phyloP scores from a whole-genome alignment of 2,113 vertebrate species.

The Coracopsis vasa region DNA sequence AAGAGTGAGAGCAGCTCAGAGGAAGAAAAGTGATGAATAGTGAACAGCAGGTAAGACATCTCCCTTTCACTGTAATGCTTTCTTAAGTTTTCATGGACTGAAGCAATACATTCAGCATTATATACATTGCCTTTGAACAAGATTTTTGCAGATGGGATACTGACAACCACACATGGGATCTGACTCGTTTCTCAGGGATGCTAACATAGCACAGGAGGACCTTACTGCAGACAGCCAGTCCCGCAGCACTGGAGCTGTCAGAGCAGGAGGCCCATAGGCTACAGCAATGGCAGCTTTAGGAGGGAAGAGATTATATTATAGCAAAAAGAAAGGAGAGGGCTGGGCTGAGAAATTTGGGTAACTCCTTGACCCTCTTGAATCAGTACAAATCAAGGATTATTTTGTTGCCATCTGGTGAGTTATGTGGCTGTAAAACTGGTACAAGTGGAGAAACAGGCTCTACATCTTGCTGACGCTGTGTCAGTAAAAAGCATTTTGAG shows the following conservation, averaged over 20 bases:
- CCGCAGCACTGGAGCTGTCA: neutral
- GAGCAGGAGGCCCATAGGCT: neutral
- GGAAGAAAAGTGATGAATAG: neutral
- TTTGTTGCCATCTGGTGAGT: neutral
- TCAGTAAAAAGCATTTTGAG: slow-evolving; percentile 44
- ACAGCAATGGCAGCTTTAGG: neutral
- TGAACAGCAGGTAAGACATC: neutral
- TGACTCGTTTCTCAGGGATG: neutral
- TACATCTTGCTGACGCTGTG: neutral
- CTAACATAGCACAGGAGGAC: neutral
- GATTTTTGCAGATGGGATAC: neutral
- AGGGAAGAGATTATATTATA: neutral
- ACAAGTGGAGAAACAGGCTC: slow-evolving; percentile 1
- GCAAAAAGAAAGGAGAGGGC: neutral
- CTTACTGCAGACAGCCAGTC: neutral
- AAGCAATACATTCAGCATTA: neutral
- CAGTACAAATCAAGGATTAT: slow-evolving; percentile 24
- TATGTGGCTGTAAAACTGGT: slow-evolving; percentile 26
- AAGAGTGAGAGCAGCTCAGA: neutral
- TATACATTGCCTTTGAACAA: neutral
- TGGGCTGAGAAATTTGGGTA: neutral
- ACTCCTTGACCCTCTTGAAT: neutral
- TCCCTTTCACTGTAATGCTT: neutral
- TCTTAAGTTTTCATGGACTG: neutral
- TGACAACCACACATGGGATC: neutral